Base-by-base conservation (phyloP, 2,797 vertebrate species). In the Synaphobranchus kaupii region DNA sequence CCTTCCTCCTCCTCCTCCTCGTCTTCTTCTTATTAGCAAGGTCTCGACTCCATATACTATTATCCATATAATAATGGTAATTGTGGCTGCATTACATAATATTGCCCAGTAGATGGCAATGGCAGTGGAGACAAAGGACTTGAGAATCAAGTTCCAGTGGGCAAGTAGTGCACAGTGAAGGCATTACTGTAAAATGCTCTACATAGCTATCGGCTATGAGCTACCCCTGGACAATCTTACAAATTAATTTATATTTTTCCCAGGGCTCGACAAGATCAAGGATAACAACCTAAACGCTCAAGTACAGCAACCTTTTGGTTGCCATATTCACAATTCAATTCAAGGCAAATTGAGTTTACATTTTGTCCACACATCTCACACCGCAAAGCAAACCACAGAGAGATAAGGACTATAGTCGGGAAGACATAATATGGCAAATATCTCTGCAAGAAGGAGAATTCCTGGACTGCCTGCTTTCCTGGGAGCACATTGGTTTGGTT, bases 81-180 rank as follows among this genome's bases (percentile, higher is more conserved):
- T 39, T 82, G 17, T 84, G n/a, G 13, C 7, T 90, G 90, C 47
- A 90, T 58, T 89, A 58, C 22, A 44, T 85, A 0, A 84, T 2
- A 87, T 22, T 60, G 83, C 50, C 80, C 92, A 84, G 47, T 78
- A 87, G 91, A 20, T 58, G 56, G 56, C 56, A 58, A 90, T 86
- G 90, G 92, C 90, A 91, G 88, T 85, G 88, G 63, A 87, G 87
- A 85, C 68, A 84, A 84, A 63, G 34, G 10, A 87, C 44, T 54
- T 76, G n/a, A 34, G n/a, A 60, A 60, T 68, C 20, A 52, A 34
- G 39, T 10, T 58, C 44, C 28, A 83, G 7, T 34, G 48, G 17
- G 80, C 68, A 82, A 60, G 15, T 28, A 13, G 15, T 10, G 4
- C 10, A 10, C 34, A 58, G 34, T 60, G 54, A 15, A 28, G 81